A percentile compares a stretch with the other conserved stretches of the same genome.
Conservation (phyloP, 2,888 invertebrate species). For the Andrena haemorrhoa region DNA sequence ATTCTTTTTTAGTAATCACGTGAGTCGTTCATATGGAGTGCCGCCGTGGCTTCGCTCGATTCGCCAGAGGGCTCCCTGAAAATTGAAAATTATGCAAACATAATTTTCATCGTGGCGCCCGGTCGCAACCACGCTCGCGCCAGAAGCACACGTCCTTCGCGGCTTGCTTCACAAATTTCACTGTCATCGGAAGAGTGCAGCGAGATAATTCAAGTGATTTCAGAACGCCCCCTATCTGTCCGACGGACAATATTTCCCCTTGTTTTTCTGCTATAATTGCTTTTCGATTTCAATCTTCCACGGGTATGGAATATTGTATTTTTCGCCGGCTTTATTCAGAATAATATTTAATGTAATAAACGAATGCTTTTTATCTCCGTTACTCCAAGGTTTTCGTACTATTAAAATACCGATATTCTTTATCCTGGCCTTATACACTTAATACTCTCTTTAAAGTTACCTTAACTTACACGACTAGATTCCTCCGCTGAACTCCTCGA, state of each 20-base stretch:
- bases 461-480: neutral
- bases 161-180: slow-evolving; percentile 47
- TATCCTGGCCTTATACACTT: neutral
- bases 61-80: slow-evolving; percentile 23
- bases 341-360: neutral
- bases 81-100: slow-evolving; percentile 73
- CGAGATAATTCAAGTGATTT: slow-evolving; percentile 53
- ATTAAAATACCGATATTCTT: slow-evolving; percentile 4
- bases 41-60: slow-evolving; percentile 7
- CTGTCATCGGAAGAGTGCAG: slow-evolving; percentile 45
- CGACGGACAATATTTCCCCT: neutral
- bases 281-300: neutral
- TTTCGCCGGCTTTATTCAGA: neutral
- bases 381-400: neutral
- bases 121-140: slow-evolving; percentile 24
- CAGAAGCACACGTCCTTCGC: slow-evolving; percentile 33
- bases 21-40: slow-evolving; percentile 28
- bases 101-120: slow-evolving; percentile 56
- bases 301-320: neutral
- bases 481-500: neutral
- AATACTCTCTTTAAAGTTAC: neutral
- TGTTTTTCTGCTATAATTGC: neutral
- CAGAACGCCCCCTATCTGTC: slow-evolving; percentile 9
- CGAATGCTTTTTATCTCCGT: neutral
- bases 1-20: slow-evolving; percentile 46